Conservation (phyloP, 1,140 invertebrate genomes). For the Drosophila dunni region DNA sequence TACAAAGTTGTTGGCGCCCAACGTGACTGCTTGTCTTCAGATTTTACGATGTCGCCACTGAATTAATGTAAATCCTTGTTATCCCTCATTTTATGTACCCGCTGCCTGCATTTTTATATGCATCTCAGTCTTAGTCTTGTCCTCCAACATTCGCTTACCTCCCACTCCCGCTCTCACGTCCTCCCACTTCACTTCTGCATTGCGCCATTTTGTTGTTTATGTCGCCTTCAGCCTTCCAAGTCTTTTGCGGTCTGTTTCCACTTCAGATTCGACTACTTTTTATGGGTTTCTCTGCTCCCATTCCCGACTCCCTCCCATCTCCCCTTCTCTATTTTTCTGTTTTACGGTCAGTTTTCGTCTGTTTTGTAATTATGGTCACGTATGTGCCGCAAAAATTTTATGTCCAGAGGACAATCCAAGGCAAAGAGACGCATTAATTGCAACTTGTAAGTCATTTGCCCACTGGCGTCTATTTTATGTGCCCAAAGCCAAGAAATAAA, state of each 20-base stretch:
- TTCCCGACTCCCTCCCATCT: background rate
- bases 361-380: conserved; percentile 61
- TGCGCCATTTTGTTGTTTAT: conserved; percentile 48
- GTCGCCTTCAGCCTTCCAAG: conserved; percentile 23
- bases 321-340: conserved; percentile 18
- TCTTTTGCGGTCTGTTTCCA: conserved; percentile 37
- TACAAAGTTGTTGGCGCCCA: conserved; percentile 31
- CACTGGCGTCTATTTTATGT: conserved; percentile 10
- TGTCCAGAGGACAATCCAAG: conserved; percentile 34
- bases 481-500: background rate
- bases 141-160: background rate
- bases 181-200: conserved; percentile 25
- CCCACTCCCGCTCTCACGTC: background rate
- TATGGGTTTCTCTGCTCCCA: conserved; percentile 14
- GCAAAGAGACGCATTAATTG: conserved; percentile 50
- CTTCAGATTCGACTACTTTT: conserved; percentile 49
- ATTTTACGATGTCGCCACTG: conserved; percentile 50
- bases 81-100: conserved; percentile 59
- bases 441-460: conserved; percentile 47
- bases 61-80: conserved; percentile 63
- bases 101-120: conserved; percentile 52
- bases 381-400: conserved; percentile 58
- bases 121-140: conserved; percentile 7
- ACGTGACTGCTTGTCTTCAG: conserved; percentile 14
- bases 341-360: conserved; percentile 48